Percentiles rank a stretch among this genome's conserved stretches.
phyloP scores from a whole-genome alignment of 2,888 invertebrate genomes.

The Lottia scabra region DNA sequence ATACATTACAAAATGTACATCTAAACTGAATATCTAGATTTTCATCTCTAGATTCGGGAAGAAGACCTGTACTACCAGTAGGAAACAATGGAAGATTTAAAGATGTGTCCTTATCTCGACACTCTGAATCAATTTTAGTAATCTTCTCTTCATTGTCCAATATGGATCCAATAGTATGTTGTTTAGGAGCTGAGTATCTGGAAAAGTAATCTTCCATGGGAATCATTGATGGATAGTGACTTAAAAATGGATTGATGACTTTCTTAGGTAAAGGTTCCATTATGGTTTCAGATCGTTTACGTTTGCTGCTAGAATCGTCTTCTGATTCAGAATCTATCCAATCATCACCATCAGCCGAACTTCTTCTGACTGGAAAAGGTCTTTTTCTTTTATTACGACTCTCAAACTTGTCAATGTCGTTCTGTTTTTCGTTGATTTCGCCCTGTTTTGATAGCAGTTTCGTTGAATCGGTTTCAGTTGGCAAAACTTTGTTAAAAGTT shows the following conservation, averaged over 20 bases:
- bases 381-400: conserved; percentile 28
- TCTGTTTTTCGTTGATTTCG: conserved; percentile 1
- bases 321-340: conserved; percentile 30
- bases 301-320: conserved; percentile 7
- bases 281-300: background rate
- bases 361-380: conserved; percentile 29
- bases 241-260: background rate
- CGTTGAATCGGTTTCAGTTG: background rate
- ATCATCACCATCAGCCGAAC: conserved; percentile 12
- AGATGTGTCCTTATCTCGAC: background rate
- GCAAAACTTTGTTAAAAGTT: background rate
- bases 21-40: conserved; percentile 28
- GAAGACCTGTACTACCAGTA: background rate
- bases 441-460: background rate
- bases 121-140: background rate
- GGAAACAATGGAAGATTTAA: conserved; percentile 5
- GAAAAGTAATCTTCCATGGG: background rate
- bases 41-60: background rate
- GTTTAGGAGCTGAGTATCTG: background rate
- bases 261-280: background rate
- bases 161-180: background rate
- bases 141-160: background rate
- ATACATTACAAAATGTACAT: conserved; percentile 45
- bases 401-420: conserved; percentile 8
- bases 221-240: background rate